phyloP scores from a whole-genome alignment of 2,113 vertebrate genomes.

The Maccullochella peelii region DNA sequence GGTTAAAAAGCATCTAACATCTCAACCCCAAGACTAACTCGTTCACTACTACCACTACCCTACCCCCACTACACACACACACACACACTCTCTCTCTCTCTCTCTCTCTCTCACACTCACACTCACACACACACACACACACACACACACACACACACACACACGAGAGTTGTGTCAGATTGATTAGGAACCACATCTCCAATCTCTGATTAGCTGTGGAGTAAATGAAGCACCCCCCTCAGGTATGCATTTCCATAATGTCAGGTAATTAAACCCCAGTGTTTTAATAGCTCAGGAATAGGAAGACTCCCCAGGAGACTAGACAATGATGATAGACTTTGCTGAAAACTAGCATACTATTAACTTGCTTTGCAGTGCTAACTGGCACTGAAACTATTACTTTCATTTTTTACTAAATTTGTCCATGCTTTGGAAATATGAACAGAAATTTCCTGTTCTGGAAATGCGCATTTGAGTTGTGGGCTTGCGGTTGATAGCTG shows the following conservation, averaged over 20 bases:
- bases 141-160: conserved; percentile 19
- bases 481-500: conserved; percentile 63
- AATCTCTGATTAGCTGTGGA: conserved; percentile 80
- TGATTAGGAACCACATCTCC: conserved; percentile 80
- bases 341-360: conserved; percentile 53
- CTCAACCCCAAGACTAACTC: conserved; percentile 27
- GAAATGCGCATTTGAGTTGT: conserved; percentile 41
- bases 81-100: no score
- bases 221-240: conserved; percentile 81
- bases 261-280: conserved; percentile 83
- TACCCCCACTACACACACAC: neutral
- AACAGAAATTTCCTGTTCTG: conserved; percentile 19
- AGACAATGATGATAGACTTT: conserved; percentile 69
- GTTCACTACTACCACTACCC: conserved; percentile 30
- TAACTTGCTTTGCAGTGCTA: conserved; percentile 36
- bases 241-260: conserved; percentile 84
- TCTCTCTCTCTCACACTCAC: no score
- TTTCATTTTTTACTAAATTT: neutral
- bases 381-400: conserved; percentile 36
- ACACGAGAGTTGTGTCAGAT: conserved; percentile 65
- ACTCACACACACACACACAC: no score
- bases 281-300: conserved; percentile 80
- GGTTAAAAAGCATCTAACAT: conserved; percentile 51
- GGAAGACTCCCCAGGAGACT: conserved; percentile 72
- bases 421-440: neutral